These are phyloP conservation scores for Operophtera brumata DNA, from an alignment of 2,888 invertebrate genomes.

Conservation along the genomic window DNA sequence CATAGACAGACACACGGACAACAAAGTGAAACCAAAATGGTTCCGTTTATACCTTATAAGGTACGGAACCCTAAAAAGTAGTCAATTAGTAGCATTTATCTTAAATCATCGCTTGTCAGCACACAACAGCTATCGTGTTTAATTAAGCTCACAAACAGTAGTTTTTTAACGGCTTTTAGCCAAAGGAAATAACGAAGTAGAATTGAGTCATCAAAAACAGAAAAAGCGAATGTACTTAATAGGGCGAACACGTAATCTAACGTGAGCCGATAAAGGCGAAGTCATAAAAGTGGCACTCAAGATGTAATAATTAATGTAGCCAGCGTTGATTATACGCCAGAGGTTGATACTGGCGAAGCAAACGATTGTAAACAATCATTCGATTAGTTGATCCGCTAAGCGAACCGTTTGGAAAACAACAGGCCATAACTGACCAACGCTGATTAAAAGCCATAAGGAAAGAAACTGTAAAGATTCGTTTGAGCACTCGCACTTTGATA, in stretches of 20 bases:
- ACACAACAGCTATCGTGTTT: constrained; percentile 30
- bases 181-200: constrained; percentile 40
- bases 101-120: constrained; percentile 32
- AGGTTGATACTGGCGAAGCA: constrained; percentile 54
- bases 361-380: constrained; percentile 70
- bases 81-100: constrained; percentile 32
- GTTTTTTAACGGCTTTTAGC: constrained; percentile 36
- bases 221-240: constrained; percentile 52
- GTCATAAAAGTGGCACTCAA: constrained; percentile 70
- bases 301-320: constrained; percentile 74
- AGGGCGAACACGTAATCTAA: constrained; percentile 68
- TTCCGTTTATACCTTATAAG: too few relatives aligned
- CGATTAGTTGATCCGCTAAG: constrained; percentile 66
- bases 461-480: constrained; percentile 36
- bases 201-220: constrained; percentile 65
- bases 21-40: too few relatives aligned
- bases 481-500: constrained; percentile 20
- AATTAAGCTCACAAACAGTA: constrained; percentile 37
- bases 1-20: too few relatives aligned
- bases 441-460: constrained; percentile 59
- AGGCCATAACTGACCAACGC: constrained; percentile 46
- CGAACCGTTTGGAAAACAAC: constrained; percentile 50
- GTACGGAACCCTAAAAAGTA: too few relatives aligned
- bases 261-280: constrained; percentile 64
- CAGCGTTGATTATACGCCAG: constrained; percentile 67